Conservation (phyloP, 2,797 vertebrate genomes). For the Siniperca obscura region DNA sequence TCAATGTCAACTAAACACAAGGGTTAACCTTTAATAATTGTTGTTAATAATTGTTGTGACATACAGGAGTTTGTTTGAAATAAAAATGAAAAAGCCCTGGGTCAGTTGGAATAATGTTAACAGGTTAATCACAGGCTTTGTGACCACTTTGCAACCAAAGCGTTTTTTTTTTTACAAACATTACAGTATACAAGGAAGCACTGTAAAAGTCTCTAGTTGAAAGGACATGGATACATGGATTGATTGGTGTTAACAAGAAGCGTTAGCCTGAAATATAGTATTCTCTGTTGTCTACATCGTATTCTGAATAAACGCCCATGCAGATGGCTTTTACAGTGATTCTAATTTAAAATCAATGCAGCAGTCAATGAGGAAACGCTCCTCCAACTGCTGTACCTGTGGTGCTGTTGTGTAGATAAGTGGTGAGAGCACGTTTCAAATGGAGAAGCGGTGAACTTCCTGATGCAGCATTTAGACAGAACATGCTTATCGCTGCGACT, state of each 20-base stretch:
- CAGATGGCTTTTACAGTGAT: slow-evolving; percentile 21
- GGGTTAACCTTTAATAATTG: slow-evolving; percentile 6
- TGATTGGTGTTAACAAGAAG: slow-evolving; percentile 27
- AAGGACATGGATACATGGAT: slow-evolving; percentile 24
- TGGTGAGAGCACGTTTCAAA: slow-evolving; percentile 33
- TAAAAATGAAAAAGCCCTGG: slow-evolving; percentile 5
- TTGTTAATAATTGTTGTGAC: background rate
- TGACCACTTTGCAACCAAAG: slow-evolving; percentile 7
- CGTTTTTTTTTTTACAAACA: background rate
- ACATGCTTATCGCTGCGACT: slow-evolving; percentile 61
- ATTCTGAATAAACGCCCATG: slow-evolving; percentile 33
- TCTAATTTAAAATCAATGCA: slow-evolving; percentile 72
- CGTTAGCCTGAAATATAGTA: slow-evolving; percentile 13
- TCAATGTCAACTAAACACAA: slow-evolving; percentile 19
- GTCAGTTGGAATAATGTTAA: slow-evolving; percentile 17
- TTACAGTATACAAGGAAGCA: slow-evolving; percentile 13
- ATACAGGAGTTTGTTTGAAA: slow-evolving; percentile 18
- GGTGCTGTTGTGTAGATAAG: slow-evolving; percentile 51
- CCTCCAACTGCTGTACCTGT: slow-evolving; percentile 34
- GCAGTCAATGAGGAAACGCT: slow-evolving; percentile 44
- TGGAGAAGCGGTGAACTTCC: slow-evolving; percentile 50
- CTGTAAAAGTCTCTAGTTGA: slow-evolving; percentile 5
- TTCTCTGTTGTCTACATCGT: background rate
- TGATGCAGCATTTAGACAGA: slow-evolving; percentile 73
- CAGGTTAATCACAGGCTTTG: slow-evolving; percentile 35